These are phyloP conservation scores for Ifrita kowaldi DNA, from an alignment of 2,113 vertebrate species.

Conservation along the genomic window DNA sequence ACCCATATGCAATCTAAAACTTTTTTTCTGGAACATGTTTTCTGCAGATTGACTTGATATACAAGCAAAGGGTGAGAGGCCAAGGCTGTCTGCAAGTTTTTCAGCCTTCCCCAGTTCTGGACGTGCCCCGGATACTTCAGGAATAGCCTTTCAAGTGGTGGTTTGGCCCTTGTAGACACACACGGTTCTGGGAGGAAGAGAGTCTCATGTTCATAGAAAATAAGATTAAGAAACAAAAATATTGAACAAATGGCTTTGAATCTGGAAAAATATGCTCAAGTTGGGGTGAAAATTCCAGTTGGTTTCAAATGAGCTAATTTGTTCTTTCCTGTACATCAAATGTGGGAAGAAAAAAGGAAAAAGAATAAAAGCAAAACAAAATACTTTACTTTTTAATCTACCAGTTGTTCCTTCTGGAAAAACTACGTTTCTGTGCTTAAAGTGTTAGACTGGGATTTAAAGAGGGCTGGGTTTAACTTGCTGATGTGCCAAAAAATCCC, in stretches of 20 bases:
- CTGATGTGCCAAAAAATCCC: slow-evolving; percentile 8
- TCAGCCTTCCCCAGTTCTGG: slow-evolving; percentile 15
- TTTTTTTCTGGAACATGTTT: not conserved
- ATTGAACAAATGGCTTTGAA: slow-evolving; percentile 57
- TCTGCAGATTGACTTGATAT: not conserved
- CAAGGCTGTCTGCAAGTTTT: not conserved
- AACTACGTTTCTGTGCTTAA: not conserved
- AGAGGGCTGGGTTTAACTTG: not conserved
- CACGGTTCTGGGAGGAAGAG: slow-evolving; percentile 22
- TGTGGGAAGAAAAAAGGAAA: slow-evolving; percentile 28
- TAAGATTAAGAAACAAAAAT: slow-evolving; percentile 62
- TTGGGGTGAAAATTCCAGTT: slow-evolving; percentile 59
- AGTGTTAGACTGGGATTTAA: not conserved
- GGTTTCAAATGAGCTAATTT: slow-evolving; percentile 61
- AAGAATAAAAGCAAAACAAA: slow-evolving; percentile 25
- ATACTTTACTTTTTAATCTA: slow-evolving; percentile 1
- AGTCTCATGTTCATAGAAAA: slow-evolving; percentile 53
- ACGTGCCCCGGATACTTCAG: not conserved
- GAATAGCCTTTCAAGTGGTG: slow-evolving; percentile 55
- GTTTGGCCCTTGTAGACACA: slow-evolving; percentile 34
- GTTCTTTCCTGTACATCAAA: slow-evolving; percentile 60
- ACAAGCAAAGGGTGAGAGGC: not conserved
- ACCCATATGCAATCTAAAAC: not conserved
- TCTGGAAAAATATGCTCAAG: slow-evolving; percentile 49
- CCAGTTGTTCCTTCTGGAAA: slow-evolving; percentile 34